Evolutionary conservation across 1,140 invertebrate species (phyloP).

Genomic region (Cheumatopsyche charites): DNA sequence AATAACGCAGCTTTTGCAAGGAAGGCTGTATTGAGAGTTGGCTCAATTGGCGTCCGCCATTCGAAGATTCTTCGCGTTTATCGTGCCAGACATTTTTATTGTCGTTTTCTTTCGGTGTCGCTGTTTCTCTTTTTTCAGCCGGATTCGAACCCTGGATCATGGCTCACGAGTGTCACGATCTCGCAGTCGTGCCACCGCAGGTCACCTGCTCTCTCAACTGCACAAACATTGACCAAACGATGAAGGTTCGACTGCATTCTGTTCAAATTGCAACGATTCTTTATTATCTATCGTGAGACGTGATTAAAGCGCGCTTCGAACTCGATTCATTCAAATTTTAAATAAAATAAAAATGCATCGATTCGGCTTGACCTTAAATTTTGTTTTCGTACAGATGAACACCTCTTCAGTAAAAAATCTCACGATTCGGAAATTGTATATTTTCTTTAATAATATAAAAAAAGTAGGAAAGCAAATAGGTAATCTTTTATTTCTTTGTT

Average conservation of each 20-base stretch:
- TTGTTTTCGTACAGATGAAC: too few species aligned
- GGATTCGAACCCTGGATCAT: constrained; percentile 29
- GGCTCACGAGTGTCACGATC: constrained; percentile 35
- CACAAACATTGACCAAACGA: constrained; percentile 6
- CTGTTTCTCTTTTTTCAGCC: neutral
- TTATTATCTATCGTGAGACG: neutral
- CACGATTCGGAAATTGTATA: too few species aligned
- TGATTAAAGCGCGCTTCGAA: too few species aligned
- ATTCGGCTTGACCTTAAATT: too few species aligned
- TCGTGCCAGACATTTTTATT: constrained; percentile 13
- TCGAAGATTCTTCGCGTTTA: constrained; percentile 5
- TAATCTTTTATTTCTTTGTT: too few species aligned
- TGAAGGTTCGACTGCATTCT: neutral
- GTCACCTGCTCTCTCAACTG: constrained; percentile 30
- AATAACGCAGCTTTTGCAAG: too few species aligned
- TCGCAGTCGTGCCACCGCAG: constrained; percentile 23
- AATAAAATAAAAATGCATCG: too few species aligned
- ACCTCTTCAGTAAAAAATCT: too few species aligned
- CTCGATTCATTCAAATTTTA: too few species aligned
- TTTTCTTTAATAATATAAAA: too few species aligned
- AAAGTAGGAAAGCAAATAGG: too few species aligned
- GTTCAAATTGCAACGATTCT: neutral
- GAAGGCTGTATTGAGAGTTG: too few species aligned
- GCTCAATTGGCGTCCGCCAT: neutral
- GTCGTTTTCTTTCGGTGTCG: constrained; percentile 10